Conservation (phyloP, 2,797 vertebrate genomes). For the Miichthys miiuy region DNA sequence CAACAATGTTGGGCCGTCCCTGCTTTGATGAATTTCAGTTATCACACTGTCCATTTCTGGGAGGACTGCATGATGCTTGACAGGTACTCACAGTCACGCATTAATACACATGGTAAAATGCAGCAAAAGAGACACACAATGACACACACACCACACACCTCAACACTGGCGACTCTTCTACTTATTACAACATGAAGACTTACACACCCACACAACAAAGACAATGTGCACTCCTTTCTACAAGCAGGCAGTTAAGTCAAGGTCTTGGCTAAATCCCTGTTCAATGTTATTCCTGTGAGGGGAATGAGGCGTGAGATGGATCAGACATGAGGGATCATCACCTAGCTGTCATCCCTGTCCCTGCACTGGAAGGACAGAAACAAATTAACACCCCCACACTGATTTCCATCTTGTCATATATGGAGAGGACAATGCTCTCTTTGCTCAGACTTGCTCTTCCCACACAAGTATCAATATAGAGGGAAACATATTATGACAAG, state of each 20-base stretch:
- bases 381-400: slow-evolving; percentile 59
- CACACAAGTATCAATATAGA: neutral
- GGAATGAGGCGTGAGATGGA: slow-evolving; percentile 68
- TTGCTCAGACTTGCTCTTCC: slow-evolving; percentile 25
- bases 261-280: slow-evolving; percentile 75
- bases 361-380: slow-evolving; percentile 58
- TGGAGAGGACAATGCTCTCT: slow-evolving; percentile 43
- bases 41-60: slow-evolving; percentile 21
- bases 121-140: slow-evolving; percentile 17
- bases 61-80: neutral
- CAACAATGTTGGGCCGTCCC: neutral
- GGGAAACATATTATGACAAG: slow-evolving; percentile 7
- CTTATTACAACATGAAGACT: slow-evolving; percentile 8
- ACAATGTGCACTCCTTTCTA: slow-evolving; percentile 49
- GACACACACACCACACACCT: slow-evolving; percentile 7
- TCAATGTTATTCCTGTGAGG: slow-evolving; percentile 74
- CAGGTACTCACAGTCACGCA: slow-evolving; percentile 1
- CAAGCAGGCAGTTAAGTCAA: slow-evolving; percentile 72
- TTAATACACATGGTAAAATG: slow-evolving; percentile 14
- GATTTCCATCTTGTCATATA: slow-evolving; percentile 69
- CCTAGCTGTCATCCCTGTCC: slow-evolving; percentile 64
- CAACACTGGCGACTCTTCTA: neutral
- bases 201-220: slow-evolving; percentile 26
- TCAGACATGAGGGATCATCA: slow-evolving; percentile 79
- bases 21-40: slow-evolving; percentile 33